Percentiles rank a stretch among this genome's conserved stretches.
phyloP scores from a whole-genome alignment of 2,113 vertebrate species.

The Theristicus caerulescens region DNA sequence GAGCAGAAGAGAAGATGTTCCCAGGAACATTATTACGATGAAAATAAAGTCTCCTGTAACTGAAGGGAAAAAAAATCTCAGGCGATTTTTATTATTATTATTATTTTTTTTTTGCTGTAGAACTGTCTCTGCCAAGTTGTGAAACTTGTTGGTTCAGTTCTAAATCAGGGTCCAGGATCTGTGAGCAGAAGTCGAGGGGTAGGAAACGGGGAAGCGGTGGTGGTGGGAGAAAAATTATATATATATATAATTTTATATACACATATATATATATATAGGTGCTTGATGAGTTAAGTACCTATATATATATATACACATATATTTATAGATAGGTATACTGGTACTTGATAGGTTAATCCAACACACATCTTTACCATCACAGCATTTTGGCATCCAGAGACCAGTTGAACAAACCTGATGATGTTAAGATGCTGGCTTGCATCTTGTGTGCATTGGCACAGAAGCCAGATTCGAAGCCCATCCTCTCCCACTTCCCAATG shows the following conservation, averaged over 20 bases:
- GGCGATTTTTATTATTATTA: background rate
- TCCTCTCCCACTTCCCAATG: slow-evolving; percentile 39
- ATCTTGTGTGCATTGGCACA: background rate
- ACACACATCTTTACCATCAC: slow-evolving; percentile 7
- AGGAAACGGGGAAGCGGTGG: background rate
- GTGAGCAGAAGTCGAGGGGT: slow-evolving; percentile 33
- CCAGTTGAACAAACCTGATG: slow-evolving; percentile 16
- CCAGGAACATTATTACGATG: background rate
- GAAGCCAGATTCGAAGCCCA: background rate
- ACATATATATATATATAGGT: slow-evolving; percentile 47
- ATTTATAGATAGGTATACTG: background rate
- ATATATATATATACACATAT: slow-evolving; percentile 36
- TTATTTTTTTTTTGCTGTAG: background rate
- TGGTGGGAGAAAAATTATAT: background rate
- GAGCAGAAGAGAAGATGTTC: slow-evolving; percentile 4
- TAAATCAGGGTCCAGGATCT: slow-evolving; percentile 19
- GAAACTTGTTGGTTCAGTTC: slow-evolving; percentile 33
- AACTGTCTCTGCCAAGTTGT: slow-evolving; percentile 17
- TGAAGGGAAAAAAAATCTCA: background rate
- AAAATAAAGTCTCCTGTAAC: slow-evolving; percentile 58
- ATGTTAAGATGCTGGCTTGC: background rate
- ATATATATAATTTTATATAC: background rate
- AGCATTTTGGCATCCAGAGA: slow-evolving; percentile 52
- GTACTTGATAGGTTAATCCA: slow-evolving; percentile 20
- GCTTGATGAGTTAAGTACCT: slow-evolving; percentile 8